These are phyloP conservation scores for Gnathonemus longibarbis DNA, from an alignment of 2,113 vertebrate species.

Conservation along the genomic window DNA sequence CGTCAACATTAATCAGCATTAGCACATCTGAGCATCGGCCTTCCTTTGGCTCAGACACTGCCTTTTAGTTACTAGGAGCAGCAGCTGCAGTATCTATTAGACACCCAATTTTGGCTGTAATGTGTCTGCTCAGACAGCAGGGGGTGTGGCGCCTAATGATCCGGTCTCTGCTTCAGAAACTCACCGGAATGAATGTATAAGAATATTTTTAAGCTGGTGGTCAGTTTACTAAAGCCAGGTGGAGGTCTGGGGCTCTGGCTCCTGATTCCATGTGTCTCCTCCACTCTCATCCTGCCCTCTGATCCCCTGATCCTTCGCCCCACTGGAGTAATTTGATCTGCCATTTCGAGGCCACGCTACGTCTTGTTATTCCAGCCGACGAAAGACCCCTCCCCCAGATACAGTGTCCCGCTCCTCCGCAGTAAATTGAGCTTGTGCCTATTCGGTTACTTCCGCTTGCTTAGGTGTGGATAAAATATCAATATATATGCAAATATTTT, in stretches of 20 bases:
- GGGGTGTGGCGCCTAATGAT: background rate
- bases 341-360: constrained; percentile 20
- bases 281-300: constrained; percentile 16
- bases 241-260: background rate
- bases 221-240: background rate
- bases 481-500: constrained; percentile 18
- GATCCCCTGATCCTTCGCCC: constrained; percentile 28
- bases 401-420: background rate
- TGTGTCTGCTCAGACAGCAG: background rate
- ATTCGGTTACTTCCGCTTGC: background rate
- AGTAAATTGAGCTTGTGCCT: constrained; percentile 1
- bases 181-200: background rate
- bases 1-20: constrained; percentile 19
- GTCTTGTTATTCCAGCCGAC: background rate
- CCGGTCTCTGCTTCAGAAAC: background rate
- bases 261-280: background rate
- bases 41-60: background rate
- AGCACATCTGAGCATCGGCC: background rate
- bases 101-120: background rate
- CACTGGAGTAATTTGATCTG: constrained; percentile 42
- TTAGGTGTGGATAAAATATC: constrained; percentile 17
- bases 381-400: background rate
- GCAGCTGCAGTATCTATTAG: constrained; percentile 8
- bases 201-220: background rate
- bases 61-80: background rate